Base-by-base conservation (phyloP, 2,797 vertebrate genomes). In the Neomorphus geoffroyi region DNA sequence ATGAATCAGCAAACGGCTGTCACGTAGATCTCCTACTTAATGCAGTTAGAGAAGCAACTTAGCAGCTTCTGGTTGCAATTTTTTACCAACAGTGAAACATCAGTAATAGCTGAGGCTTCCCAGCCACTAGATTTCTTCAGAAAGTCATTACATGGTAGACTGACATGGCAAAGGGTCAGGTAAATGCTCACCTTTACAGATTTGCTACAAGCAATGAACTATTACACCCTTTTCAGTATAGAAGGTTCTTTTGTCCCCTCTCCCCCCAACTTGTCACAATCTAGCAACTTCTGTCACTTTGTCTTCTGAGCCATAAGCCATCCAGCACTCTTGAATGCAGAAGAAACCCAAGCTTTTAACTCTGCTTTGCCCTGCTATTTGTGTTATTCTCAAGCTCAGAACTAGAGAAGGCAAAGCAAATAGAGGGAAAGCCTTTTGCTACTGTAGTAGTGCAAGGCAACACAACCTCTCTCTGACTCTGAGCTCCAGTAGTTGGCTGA, bases 121-220 rank as follows among this genome's bases (percentile, higher is more conserved):
- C 62, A 78, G 71, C 7, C 66, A 80, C 27, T 16, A 39, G 75
- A 80, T 41, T 37, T 19, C 41, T 84, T 71, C 57, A 84, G 30
- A 61, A 92, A 92, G 73, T 81, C 65, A 84, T 92, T 92, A 83
- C 65, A 43, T 7, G 70, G 88, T 64, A 82, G 93, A 92, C 78
- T 77, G 83, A 66, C 67, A 72, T 3, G 35, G 61, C 66, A 94
- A 85, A 90, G 30, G 93, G 79, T 94, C 91, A 77, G 89, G 64
- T 22, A 79, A 94, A 87, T 14, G 62, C 81, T 93, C 89, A 89
- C 74, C 80, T 58, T 78, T 43, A 72, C 56, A 81, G 51, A 86
- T 70, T 64, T 56, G 18, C 74, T 39, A 19, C 19, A 51, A 86
- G 67, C 60, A 86, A 86, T 26, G 43, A 70, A 89, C 41, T 67